Conservation (phyloP, 2,113 vertebrate genomes). For the Theristicus caerulescens region DNA sequence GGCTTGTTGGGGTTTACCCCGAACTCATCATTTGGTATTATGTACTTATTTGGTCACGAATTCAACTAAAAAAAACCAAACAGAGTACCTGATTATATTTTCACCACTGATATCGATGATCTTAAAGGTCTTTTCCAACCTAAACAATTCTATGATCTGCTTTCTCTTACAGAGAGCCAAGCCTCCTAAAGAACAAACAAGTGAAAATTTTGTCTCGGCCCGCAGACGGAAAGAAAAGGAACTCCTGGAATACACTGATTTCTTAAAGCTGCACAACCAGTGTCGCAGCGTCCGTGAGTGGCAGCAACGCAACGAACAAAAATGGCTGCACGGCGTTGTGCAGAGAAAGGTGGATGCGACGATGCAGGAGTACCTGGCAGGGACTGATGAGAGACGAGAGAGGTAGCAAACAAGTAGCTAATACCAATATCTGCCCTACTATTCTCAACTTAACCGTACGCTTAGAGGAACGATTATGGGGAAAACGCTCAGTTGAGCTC, state of each 20-base stretch:
- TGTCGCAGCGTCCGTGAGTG: slow-evolving; percentile 52
- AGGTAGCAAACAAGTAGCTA: slow-evolving; percentile 67
- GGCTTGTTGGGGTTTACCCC: neutral
- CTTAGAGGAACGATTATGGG: neutral
- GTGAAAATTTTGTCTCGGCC: slow-evolving; percentile 40
- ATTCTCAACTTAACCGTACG: neutral
- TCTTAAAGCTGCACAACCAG: slow-evolving; percentile 45
- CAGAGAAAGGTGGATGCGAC: slow-evolving; percentile 59
- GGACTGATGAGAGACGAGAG: slow-evolving; percentile 73
- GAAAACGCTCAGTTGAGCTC: neutral
- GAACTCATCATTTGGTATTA: neutral
- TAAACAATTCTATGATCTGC: neutral
- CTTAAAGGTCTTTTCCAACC: no score
- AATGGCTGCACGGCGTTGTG: slow-evolving; percentile 43
- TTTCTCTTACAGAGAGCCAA: slow-evolving; percentile 71
- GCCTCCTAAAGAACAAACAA: neutral
- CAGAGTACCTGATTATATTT: neutral
- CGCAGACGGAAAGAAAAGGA: slow-evolving; percentile 50
- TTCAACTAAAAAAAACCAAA: neutral
- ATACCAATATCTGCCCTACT: fast-evolving
- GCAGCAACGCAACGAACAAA: slow-evolving; percentile 65
- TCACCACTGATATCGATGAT: neutral
- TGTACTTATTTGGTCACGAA: fast-evolving
- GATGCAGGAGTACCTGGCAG: slow-evolving; percentile 65
- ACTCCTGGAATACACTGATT: slow-evolving; percentile 48